Evolutionary conservation across 2,797 vertebrate species (phyloP).

Genomic region (Vultur gryphus): DNA sequence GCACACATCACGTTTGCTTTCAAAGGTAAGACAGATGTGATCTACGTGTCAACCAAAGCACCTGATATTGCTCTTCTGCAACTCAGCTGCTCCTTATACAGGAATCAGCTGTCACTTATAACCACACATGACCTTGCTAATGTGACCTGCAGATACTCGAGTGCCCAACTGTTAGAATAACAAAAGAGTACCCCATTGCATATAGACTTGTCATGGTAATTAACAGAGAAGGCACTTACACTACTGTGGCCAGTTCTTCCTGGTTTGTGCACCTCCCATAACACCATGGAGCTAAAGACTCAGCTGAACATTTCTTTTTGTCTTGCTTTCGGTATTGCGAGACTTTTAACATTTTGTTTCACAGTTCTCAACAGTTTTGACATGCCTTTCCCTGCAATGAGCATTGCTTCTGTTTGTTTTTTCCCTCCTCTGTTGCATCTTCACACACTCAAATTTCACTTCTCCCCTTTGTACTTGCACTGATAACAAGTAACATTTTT

Average conservation of each 20-base stretch:
- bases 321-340: neutral
- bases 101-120: neutral
- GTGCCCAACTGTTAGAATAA: neutral
- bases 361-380: neutral
- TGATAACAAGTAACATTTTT: neutral
- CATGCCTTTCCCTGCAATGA: neutral
- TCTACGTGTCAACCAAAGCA: neutral
- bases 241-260: neutral
- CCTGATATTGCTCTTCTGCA: neutral
- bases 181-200: neutral
- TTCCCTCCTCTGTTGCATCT: accelerated
- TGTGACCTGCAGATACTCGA: neutral
- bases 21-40: neutral
- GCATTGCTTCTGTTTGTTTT: neutral
- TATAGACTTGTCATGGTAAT: neutral
- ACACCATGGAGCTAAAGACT: neutral
- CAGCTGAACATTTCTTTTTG: neutral
- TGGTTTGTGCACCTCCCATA: neutral
- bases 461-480: neutral
- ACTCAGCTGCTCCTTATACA: neutral
- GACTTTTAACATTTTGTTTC: neutral
- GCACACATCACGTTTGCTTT: neutral
- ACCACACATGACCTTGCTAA: neutral
- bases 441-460: neutral
- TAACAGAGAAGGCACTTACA: neutral